Evolutionary conservation across 2,113 vertebrate species (phyloP), one percentile per base, ranked within the genome.

Genomic region (Hippotragus niger): DNA sequence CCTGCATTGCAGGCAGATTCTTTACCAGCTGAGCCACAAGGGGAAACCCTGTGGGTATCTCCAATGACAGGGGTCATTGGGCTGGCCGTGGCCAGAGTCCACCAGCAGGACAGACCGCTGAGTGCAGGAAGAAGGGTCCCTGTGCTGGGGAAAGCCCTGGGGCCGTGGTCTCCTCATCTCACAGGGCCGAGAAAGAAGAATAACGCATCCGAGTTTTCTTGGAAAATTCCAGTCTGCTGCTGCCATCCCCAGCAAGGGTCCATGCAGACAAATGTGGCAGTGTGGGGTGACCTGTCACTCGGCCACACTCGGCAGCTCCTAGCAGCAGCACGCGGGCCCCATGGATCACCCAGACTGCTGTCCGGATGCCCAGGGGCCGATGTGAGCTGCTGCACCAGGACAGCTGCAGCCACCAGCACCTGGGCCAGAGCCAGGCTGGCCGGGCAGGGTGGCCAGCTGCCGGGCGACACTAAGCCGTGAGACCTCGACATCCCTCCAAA

Each of bases 61-160:
- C 60, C 8, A 13, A 0, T 14, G 47, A 25, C 0, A 3, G 27
- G 36, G 10, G 10, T 9, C 10, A 0, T 9, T 7, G n/a, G 45
- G 16, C 55, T 45, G 43, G 23, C 3, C 3, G 9, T 27, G n/a
- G 27, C n/a, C 31, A 3, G 15, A 50, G 4, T 7, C 52, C 23
- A 6, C 9, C 33, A 5, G 50, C 9, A 31, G 40, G 16, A 36
- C 4, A 40, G 19, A 43, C 2, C 4, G 14, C 16, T 0, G 10
- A 50, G 36, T 0, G 29, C 67, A 58, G 33, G 81, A 23, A n/a
- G 15, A 43, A 74, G 67, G 17, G 10, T 5, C 16, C 36, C 58
- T 25, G 47, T 55, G 67, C 67, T 36, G 45, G 45, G 43, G 36
- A 40, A 4, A 29, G 21, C 57, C 57, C 57, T 8, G 1, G 13